These are phyloP conservation scores for Artemia sinica DNA, from an alignment of 2,888 invertebrate genomes.

Conservation along the genomic window DNA sequence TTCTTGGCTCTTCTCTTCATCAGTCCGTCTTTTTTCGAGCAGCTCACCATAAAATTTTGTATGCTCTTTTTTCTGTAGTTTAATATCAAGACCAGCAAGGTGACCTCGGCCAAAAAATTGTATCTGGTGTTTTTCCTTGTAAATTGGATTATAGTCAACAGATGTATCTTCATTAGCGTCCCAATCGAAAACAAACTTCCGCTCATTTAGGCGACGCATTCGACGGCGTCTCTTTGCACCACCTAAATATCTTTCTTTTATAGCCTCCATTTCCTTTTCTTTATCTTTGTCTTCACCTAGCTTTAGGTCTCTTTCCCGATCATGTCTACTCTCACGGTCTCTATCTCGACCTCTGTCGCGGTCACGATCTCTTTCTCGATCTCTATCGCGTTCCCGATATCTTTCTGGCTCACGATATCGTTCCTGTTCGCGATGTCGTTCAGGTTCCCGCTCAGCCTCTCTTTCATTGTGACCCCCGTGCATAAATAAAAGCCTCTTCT, in stretches of 20 bases:
- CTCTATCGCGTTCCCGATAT: slow-evolving; percentile 41
- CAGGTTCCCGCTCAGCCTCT: slow-evolving; percentile 27
- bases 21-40: slow-evolving; percentile 81
- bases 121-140: slow-evolving; percentile 89
- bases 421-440: slow-evolving; percentile 26
- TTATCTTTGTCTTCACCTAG: slow-evolving; percentile 49
- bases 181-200: slow-evolving; percentile 99
- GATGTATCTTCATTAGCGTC: slow-evolving; percentile 97
- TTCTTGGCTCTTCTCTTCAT: slow-evolving; percentile 91
- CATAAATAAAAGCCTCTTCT: slow-evolving; percentile 40
- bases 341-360: slow-evolving; percentile 25
- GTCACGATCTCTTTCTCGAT: slow-evolving; percentile 59
- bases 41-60: slow-evolving; percentile 92
- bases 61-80: slow-evolving; percentile 83
- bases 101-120: slow-evolving; percentile 97
- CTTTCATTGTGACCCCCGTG: slow-evolving; percentile 25
- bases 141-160: slow-evolving; percentile 86
- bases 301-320: slow-evolving; percentile 29
- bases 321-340: slow-evolving; percentile 27
- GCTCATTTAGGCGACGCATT: slow-evolving; percentile 80
- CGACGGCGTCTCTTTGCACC: slow-evolving; percentile 79
- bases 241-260: slow-evolving; percentile 85
- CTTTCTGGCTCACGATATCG: slow-evolving; percentile 28
- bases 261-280: slow-evolving; percentile 82
- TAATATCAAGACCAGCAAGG: slow-evolving; percentile 94